Evolutionary conservation across 2,888 invertebrate genomes (phyloP).

Genomic region (Desoria tigrina): DNA sequence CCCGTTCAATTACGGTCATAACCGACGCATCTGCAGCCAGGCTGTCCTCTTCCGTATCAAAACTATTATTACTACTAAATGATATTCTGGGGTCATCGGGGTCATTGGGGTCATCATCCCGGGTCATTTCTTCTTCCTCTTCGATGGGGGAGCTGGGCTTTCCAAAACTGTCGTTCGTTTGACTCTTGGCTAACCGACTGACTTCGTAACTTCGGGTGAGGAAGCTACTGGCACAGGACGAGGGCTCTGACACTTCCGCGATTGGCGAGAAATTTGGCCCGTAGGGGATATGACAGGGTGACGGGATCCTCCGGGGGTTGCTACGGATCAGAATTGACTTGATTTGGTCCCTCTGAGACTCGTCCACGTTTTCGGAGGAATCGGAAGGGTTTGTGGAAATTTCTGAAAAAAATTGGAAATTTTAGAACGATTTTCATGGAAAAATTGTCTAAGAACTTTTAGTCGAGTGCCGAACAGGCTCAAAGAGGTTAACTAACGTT

Average conservation of each 20-base stretch:
- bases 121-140: slow-evolving; percentile 4
- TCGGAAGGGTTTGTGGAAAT: background rate
- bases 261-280: slow-evolving; percentile 15
- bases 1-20: slow-evolving; percentile 10
- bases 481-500: no score
- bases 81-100: background rate
- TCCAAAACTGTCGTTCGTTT: slow-evolving; percentile 6
- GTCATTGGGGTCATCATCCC: background rate
- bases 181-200: slow-evolving; percentile 1
- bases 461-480: no score
- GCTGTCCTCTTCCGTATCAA: slow-evolving; percentile 17
- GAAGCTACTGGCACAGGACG: slow-evolving; percentile 11
- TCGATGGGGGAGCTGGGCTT: background rate
- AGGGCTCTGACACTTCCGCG: slow-evolving; percentile 11
- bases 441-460: no score
- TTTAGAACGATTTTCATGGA: no score
- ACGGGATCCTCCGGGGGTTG: slow-evolving; percentile 10
- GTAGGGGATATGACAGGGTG: background rate
- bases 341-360: background rate
- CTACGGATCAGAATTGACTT: slow-evolving; percentile 1
- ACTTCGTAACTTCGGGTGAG: slow-evolving; percentile 2
- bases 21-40: slow-evolving; percentile 12
- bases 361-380: background rate
- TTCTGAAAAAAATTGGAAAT: no score
- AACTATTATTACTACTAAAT: slow-evolving; percentile 11